Base-by-base conservation (phyloP, 2,113 vertebrate species). In the Hydrolagus affinis region DNA sequence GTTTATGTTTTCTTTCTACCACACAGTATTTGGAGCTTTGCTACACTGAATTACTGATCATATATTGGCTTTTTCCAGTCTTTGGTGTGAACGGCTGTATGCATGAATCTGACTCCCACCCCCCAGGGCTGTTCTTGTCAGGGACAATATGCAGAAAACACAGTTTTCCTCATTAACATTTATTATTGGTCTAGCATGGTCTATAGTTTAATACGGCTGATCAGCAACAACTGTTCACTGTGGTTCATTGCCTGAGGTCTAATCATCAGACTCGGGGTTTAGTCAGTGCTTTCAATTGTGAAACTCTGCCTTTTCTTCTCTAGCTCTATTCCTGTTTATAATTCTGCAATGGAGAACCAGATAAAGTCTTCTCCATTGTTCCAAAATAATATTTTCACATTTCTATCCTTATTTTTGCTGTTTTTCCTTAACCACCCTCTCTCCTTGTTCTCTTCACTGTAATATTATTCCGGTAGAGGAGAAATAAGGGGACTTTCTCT, bases 181-280 rank as follows among this genome's bases (percentile, higher is more conserved):
- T 83, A 66, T 83, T 83, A 83, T 83, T 83, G 78, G 78, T 83
- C 62, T 66, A 66, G 14, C 14, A 83, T 56, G 15, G 25, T 68
- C 78, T 80, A 66, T 32, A 66, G 60, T 19, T 68, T 66, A 68
- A 66, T 32, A 17, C 66, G 62, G 62, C 64, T 68, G 25, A 83
- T 19, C 78, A 68, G 78, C 28, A 30, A 32, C 78, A 83, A 83
- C 17, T 83, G 62, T 11, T 83, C 78, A 66, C 66, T 83, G 62
- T 83, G 25, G 66, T 64, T 83, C 62, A 66, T 66, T 83, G 78
- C 78, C 78, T 66, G 62, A 83, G 78, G 78, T 66, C 62, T 28
- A 28, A 32, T 66, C 78, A 66, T 14, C 59, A 66, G 78, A 83
- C 60, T 83, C 66, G 23, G 62, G 28, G 66, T 66, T 17, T 83